Conservation (phyloP, 2,888 invertebrate species). For the Tenthredo livida region DNA sequence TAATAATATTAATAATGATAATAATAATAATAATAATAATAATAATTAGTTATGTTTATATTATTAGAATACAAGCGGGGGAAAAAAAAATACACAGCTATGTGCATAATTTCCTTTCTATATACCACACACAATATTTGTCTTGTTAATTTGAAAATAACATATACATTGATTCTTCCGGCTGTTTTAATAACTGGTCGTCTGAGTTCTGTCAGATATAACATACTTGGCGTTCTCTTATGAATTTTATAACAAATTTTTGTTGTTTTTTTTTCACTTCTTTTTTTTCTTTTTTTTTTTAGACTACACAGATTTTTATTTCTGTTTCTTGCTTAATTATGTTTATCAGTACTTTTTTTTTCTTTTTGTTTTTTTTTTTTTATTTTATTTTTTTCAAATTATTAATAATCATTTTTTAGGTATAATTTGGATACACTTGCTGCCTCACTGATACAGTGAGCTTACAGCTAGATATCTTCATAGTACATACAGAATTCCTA, state of each 20-base stretch:
- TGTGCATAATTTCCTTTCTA: conserved; percentile 54
- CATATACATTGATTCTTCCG: conserved; percentile 35
- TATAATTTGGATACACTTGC: conserved; percentile 66
- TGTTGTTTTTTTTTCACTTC: conserved; percentile 43
- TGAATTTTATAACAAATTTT: conserved; percentile 30
- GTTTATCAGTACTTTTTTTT: conserved; percentile 73
- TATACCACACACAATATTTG: conserved; percentile 40
- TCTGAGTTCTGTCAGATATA: background rate
- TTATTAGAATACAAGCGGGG: conserved; percentile 65
- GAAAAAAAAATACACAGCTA: conserved; percentile 64
- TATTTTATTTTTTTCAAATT: conserved; percentile 67
- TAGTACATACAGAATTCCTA: conserved; percentile 57
- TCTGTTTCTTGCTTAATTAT: conserved; percentile 59
- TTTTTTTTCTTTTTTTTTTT: background rate
- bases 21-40: background rate
- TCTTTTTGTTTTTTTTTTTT: conserved; percentile 63
- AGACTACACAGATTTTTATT: conserved; percentile 40
- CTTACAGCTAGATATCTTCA: conserved; percentile 56
- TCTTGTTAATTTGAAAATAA: conserved; percentile 10
- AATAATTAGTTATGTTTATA: conserved; percentile 53
- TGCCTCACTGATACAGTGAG: conserved; percentile 78
- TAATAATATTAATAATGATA: conserved; percentile 56
- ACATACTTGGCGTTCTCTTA: background rate
- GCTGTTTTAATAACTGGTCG: conserved; percentile 53
- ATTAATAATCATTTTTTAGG: conserved; percentile 57